Evolutionary conservation across 2,797 vertebrate genomes (phyloP).

Genomic region (Erpetoichthys calabaricus): DNA sequence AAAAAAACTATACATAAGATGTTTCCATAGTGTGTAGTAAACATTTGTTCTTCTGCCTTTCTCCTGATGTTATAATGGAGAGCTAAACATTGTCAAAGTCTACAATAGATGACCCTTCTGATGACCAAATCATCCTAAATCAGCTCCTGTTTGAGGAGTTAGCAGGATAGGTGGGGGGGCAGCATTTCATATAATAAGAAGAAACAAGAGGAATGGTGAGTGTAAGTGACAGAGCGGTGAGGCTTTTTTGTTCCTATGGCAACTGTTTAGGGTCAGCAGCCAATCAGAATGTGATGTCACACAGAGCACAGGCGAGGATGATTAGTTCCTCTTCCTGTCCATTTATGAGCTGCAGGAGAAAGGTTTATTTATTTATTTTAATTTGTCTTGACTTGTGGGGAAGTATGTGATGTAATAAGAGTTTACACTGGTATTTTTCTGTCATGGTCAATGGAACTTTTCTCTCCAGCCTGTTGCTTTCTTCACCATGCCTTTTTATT

Average conservation of each 20-base stretch:
- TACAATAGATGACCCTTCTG: slow-evolving; percentile 54
- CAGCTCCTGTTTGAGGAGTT: slow-evolving; percentile 61
- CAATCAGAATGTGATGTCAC: slow-evolving; percentile 61
- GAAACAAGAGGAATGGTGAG: slow-evolving; percentile 37
- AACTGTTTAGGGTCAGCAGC: slow-evolving; percentile 61
- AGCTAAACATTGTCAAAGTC: too few species aligned
- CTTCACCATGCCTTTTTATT: too few species aligned
- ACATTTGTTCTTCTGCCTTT: too few species aligned
- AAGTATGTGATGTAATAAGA: too few species aligned
- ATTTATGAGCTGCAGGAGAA: slow-evolving; percentile 64
- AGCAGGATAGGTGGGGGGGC: slow-evolving; percentile 51
- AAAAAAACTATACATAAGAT: too few species aligned
- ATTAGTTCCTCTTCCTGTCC: slow-evolving; percentile 82
- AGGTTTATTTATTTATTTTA: slow-evolving; percentile 14
- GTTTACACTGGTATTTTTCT: too few species aligned
- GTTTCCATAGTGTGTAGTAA: too few species aligned
- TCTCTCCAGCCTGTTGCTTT: too few species aligned
- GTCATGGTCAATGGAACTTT: too few species aligned
- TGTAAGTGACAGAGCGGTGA: slow-evolving; percentile 64
- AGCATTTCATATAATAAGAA: slow-evolving; percentile 64
- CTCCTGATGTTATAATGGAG: too few species aligned
- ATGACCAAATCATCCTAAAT: slow-evolving; percentile 55
- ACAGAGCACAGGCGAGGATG: slow-evolving; percentile 65
- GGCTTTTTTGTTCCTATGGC: slow-evolving; percentile 71
- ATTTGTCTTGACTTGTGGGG: slow-evolving; percentile 29